Percentiles rank a stretch among this genome's conserved stretches.
Evolutionary conservation across 2,113 vertebrate genomes (phyloP).

Genomic region (Mesembrinibis cayennensis): DNA sequence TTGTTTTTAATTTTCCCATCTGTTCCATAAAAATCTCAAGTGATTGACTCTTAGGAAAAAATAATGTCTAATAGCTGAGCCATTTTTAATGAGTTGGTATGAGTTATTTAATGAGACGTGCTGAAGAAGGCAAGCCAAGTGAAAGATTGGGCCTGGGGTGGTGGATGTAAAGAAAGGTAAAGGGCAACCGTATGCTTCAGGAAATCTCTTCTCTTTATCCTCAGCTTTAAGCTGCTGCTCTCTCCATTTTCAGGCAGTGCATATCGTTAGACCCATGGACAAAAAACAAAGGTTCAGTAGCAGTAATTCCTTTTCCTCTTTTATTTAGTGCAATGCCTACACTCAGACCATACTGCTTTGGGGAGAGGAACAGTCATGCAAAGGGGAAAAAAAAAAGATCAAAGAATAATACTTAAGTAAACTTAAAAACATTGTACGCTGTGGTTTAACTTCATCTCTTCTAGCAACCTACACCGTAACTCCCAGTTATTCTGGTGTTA

Average conservation of each 20-base stretch:
- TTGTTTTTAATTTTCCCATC: conserved; percentile 74
- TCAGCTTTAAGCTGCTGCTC: background rate
- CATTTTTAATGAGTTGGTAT: conserved; percentile 63
- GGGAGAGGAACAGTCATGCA: background rate
- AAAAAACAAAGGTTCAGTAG: background rate
- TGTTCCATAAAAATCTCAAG: conserved; percentile 67
- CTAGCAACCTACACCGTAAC: background rate
- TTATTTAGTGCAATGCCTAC: background rate
- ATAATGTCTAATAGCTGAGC: conserved; percentile 65
- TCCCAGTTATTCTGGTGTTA: background rate
- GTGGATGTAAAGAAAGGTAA: conserved; percentile 27
- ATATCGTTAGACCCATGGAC: background rate
- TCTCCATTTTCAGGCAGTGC: background rate
- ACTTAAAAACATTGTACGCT: background rate
- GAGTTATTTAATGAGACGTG: conserved; percentile 48
- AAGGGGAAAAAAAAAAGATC: background rate
- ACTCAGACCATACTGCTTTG: background rate
- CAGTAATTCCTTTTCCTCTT: background rate
- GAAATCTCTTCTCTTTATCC: background rate
- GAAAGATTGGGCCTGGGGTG: background rate
- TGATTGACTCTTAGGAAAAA: conserved; percentile 61
- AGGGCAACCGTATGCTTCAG: background rate
- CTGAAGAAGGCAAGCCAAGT: conserved; percentile 40
- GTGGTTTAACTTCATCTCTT: background rate
- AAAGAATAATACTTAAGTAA: background rate